phyloP scores from a whole-genome alignment of 2,888 invertebrate species.

The Elysia crispata region DNA sequence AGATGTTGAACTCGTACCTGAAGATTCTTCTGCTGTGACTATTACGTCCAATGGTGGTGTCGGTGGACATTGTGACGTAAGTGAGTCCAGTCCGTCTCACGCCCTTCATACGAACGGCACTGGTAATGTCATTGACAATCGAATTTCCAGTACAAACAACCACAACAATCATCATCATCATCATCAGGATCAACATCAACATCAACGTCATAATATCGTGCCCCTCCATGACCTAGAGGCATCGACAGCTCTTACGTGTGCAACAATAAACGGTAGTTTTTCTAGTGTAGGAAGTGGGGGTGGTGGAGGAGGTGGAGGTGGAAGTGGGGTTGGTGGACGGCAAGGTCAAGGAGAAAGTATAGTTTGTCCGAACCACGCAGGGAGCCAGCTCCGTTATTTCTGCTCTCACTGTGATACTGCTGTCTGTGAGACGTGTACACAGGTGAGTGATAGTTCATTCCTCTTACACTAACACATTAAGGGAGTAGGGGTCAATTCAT shows the following conservation, averaged over 20 bases:
- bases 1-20: neutral
- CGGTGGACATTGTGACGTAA: neutral
- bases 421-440: conserved; percentile 79
- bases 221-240: neutral
- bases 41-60: neutral
- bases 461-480: no score
- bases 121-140: neutral
- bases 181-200: neutral
- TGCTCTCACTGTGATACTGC: conserved; percentile 80
- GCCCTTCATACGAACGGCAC: no score
- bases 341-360: conserved; percentile 63
- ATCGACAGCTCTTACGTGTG: neutral
- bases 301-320: conserved; percentile 11
- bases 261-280: neutral
- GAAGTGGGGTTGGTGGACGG: conserved; percentile 52
- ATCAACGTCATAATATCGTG: conserved; percentile 22
- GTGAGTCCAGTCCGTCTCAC: no score
- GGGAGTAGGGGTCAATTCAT: no score
- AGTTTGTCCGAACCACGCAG: conserved; percentile 75
- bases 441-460: conserved; percentile 6
- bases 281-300: conserved; percentile 10
- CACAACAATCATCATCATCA: neutral
- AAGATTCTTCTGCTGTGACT: no score
- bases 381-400: conserved; percentile 77
- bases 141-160: neutral